Evolutionary conservation across 2,113 vertebrate genomes (phyloP).

Genomic region (Hiodon alosoides): DNA sequence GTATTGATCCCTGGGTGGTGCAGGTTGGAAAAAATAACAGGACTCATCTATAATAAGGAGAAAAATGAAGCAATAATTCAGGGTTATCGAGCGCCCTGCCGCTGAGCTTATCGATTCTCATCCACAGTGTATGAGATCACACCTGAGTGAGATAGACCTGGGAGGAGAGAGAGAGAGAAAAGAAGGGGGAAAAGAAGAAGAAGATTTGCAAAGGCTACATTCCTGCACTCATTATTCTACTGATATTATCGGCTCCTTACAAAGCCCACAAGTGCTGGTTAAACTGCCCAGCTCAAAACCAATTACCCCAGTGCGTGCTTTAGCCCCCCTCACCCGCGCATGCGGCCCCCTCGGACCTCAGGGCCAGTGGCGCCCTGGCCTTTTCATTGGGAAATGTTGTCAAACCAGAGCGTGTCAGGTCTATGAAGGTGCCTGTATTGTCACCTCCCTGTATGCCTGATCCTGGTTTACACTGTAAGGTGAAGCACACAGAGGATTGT

Average conservation of each 20-base stretch:
- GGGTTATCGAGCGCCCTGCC: slow-evolving; percentile 87
- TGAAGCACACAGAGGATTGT: too few relatives aligned
- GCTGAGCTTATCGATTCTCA: slow-evolving; percentile 84
- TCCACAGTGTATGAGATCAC: slow-evolving; percentile 83
- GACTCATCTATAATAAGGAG: slow-evolving; percentile 93
- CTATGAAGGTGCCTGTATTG: too few relatives aligned
- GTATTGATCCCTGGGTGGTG: slow-evolving; percentile 73
- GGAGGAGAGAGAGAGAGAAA: slow-evolving; percentile 33
- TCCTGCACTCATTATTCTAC: slow-evolving; percentile 72
- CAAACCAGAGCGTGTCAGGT: too few relatives aligned
- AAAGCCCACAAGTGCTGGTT: slow-evolving; percentile 72
- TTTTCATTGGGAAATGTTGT: background rate
- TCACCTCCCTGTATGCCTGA: too few relatives aligned
- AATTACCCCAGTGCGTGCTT: slow-evolving; percentile 57
- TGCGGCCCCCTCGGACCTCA: background rate
- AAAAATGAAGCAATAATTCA: slow-evolving; percentile 98
- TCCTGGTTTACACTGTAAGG: too few relatives aligned
- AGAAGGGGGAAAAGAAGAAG: background rate
- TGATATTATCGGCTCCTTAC: slow-evolving; percentile 85
- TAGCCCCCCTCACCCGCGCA: slow-evolving; percentile 5
- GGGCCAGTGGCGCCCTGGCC: slow-evolving; percentile 8
- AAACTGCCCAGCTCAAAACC: slow-evolving; percentile 66
- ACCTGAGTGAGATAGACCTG: slow-evolving; percentile 77
- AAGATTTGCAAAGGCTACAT: slow-evolving; percentile 49
- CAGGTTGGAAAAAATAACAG: slow-evolving; percentile 72